Evolutionary conservation across 2,797 vertebrate species (phyloP), one percentile per base, ranked within the genome.

Genomic region (Anniella stebbinsi): DNA sequence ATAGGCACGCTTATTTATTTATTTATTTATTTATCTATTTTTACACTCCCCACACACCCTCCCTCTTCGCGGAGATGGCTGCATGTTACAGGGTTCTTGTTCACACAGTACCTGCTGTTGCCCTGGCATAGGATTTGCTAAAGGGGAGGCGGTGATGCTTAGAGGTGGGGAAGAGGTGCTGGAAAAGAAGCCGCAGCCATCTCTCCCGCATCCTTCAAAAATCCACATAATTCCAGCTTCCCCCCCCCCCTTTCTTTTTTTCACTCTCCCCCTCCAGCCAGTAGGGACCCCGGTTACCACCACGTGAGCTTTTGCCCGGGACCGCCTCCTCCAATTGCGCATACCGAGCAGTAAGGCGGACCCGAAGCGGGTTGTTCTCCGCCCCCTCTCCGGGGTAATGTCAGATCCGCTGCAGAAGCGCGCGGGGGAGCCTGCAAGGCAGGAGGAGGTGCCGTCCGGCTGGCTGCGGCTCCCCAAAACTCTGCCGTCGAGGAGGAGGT

Each of bases 351-450:
- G 63, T 93, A 91, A n/a, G 93, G 94, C 92, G 84, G 69, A 11
- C n/a, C n/a, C 13, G 6, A 23, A 0, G 41, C 92, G 91, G 28
- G 1, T 4, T 60, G n/a, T 63, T 25, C 69, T 57, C 66, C 57
- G 3, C 41, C 66, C 70, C 21, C 38, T 25, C 93, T 91, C 92
- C 89, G 90, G 89, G 89, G 93, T 88, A 87, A 94, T 91, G 93
- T 89, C 94, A 90, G 93, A 87, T 89, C 90, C 91, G 95, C 96
- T 91, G 94, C 93, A 93, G 89, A 69, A 57, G 48, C 78, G 48
- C 78, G 93, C 89, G 77, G 87, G 41, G 75, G 63, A 57, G 80
- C 69, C 51, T 51, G 25, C 60, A 13, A 63, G 57, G 1, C 3
- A 18, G 81, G 70, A 72, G 70, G 38, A 63, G 41, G 70, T 63